Base-by-base conservation (phyloP, 2,113 vertebrate genomes). In the Indri indri region DNA sequence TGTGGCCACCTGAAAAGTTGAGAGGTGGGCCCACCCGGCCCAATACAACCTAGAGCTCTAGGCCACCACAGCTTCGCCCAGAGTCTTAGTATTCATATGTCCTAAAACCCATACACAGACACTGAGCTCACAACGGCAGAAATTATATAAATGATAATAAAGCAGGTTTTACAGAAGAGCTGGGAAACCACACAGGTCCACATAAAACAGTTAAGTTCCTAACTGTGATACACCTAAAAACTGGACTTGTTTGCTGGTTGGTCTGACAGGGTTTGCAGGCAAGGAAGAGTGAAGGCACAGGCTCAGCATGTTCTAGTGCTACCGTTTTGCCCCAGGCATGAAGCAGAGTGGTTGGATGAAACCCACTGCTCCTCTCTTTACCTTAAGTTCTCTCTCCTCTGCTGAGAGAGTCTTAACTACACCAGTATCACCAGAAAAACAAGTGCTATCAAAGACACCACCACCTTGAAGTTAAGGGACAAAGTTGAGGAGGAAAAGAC, bases 161-260 rank as follows among this genome's bases (percentile, higher is more conserved):
- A 79, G 54, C 52, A n/a, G 59, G 52, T 61, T 94, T 91, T 88
- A 82, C 20, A 71, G 50, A 66, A 47, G 10, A 76, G 22, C 40
- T 37, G 8, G 30, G n/a, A 54, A 92, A 61, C 17, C 57, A 68
- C 40, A 50, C 14, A 76, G 42, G 30, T 32, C 37, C 82, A 81
- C 40, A 63, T 22, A 63, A 74, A 27, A 81, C 27, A 80, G 5
- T 63, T 68, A 74, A 8, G 13, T 63, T 90, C 50, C 66, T 81
- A 88, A 94, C 45, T 70, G n/a, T 52, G 66, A 50, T 71, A 40
- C 89, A 71, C 17, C 77, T 83, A 42, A 94, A 95, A 74, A 61
- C 42, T 12, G n/a, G 80, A 22, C n/a, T 89, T 88, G 27, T 79
- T 76, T 79, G n/a, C 4, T 27, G 50, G 40, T 32, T 88, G 68